These are phyloP conservation scores for Ophioninae sp. DNA, from an alignment of 2,888 invertebrate genomes.

Conservation along the genomic window DNA sequence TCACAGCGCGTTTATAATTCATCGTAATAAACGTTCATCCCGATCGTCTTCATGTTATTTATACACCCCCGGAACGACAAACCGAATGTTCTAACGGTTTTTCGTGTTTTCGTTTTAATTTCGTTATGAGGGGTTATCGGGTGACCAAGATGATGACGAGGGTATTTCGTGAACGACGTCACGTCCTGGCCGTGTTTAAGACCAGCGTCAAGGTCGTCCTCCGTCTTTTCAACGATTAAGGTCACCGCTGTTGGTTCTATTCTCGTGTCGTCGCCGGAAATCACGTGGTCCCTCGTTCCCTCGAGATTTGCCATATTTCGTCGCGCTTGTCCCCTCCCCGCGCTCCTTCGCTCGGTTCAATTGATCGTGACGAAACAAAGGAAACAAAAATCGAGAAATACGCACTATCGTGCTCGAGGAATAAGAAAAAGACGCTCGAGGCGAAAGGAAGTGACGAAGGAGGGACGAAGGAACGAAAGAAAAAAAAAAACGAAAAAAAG, in stretches of 20 bases:
- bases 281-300: slow-evolving; percentile 28
- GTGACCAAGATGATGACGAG: slow-evolving; percentile 22
- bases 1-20: background rate
- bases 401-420: background rate
- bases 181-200: background rate
- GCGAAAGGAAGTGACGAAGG: background rate
- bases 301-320: slow-evolving; percentile 54
- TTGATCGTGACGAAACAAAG: background rate
- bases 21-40: background rate
- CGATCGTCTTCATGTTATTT: background rate
- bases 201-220: slow-evolving; percentile 20
- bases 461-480: background rate
- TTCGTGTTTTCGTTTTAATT: slow-evolving; percentile 47
- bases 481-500: background rate
- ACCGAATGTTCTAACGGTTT: slow-evolving; percentile 48
- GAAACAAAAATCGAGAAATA: background rate
- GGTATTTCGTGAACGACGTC: slow-evolving; percentile 21
- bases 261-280: slow-evolving; percentile 36
- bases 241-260: slow-evolving; percentile 26
- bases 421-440: background rate
- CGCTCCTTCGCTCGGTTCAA: slow-evolving; percentile 9
- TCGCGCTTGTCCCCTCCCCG: background rate
- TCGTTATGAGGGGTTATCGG: slow-evolving; percentile 17
- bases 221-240: slow-evolving; percentile 17
- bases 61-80: slow-evolving; percentile 47